These are phyloP conservation scores for Pantherophis alleghaniensis DNA, from an alignment of 2,797 vertebrate genomes.

Conservation along the genomic window DNA sequence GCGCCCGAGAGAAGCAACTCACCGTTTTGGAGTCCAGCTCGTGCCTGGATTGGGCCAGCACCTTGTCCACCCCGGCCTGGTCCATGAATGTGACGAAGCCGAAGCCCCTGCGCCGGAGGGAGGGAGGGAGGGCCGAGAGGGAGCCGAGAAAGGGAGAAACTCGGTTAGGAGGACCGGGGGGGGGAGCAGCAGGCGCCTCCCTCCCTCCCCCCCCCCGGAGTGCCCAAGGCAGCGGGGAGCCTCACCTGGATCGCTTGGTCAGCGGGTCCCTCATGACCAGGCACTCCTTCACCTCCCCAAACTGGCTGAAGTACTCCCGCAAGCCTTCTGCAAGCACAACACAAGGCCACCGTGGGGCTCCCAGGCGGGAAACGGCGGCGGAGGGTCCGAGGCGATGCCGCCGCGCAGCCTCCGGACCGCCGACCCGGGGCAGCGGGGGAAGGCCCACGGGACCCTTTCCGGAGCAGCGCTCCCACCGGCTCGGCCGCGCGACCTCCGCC, in stretches of 20 bases:
- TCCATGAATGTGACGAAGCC: slow-evolving; percentile 98
- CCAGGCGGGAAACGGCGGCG: neutral
- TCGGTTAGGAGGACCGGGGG: neutral
- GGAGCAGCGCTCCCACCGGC: neutral
- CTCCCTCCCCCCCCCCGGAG: neutral
- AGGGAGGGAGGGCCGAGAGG: slow-evolving; percentile 8
- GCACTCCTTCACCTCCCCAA: slow-evolving; percentile 99
- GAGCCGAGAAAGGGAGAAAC: slow-evolving; percentile 49
- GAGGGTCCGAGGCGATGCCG: neutral
- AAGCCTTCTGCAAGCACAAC: slow-evolving; percentile 86
- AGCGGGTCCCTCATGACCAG: slow-evolving; percentile 99
- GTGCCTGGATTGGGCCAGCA: slow-evolving; percentile 94
- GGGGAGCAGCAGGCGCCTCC: neutral
- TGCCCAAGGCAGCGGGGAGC: slow-evolving; percentile 45
- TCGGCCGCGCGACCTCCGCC: neutral
- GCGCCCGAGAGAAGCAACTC: slow-evolving; percentile 66
- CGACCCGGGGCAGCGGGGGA: neutral
- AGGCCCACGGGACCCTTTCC: neutral
- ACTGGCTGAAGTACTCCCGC: slow-evolving; percentile 99
- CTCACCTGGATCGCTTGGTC: slow-evolving; percentile 99
- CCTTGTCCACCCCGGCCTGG: slow-evolving; percentile 98
- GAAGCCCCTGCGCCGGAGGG: slow-evolving; percentile 83
- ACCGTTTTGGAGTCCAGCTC: slow-evolving; percentile 99
- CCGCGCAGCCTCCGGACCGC: neutral
- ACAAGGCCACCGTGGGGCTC: neutral